Percentiles rank a stretch among this genome's conserved stretches.
Conservation (phyloP, 2,797 vertebrate genomes). For the Pseudocheirus occidentalis region DNA sequence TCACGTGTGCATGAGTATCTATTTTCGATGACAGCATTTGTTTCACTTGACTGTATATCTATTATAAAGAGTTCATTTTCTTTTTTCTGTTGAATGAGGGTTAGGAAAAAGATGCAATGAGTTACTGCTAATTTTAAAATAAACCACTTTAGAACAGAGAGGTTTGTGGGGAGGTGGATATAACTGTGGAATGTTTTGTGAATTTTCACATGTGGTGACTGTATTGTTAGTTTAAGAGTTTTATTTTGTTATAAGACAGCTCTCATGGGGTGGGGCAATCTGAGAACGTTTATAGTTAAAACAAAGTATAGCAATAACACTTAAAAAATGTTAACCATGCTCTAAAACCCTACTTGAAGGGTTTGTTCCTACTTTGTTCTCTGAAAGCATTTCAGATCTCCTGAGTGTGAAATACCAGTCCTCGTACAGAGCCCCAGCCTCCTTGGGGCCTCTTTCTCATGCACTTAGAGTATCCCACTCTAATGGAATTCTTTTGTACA, state of each 20-base stretch:
- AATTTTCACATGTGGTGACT: neutral
- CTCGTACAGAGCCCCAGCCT: neutral
- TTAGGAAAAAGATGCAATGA: neutral
- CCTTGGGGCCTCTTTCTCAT: neutral
- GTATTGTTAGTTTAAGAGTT: neutral
- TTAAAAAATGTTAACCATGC: neutral
- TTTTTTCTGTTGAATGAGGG: neutral
- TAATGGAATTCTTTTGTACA: neutral
- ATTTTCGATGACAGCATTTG: neutral
- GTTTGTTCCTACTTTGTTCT: no score
- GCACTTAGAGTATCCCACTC: neutral
- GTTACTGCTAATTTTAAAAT: neutral
- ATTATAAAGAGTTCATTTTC: neutral
- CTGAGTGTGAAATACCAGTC: neutral
- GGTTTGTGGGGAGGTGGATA: neutral
- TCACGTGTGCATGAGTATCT: neutral
- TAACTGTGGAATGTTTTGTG: neutral
- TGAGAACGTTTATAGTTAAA: neutral
- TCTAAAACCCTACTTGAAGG: neutral
- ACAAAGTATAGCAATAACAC: neutral
- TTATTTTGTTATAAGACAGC: neutral
- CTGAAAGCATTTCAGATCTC: neutral
- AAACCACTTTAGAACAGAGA: neutral
- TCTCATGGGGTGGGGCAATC: neutral
- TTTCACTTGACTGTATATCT: neutral